Percentiles rank a stretch among this genome's conserved stretches.
Evolutionary conservation across 2,888 invertebrate genomes (phyloP).

Genomic region (Idaea straminata): DNA sequence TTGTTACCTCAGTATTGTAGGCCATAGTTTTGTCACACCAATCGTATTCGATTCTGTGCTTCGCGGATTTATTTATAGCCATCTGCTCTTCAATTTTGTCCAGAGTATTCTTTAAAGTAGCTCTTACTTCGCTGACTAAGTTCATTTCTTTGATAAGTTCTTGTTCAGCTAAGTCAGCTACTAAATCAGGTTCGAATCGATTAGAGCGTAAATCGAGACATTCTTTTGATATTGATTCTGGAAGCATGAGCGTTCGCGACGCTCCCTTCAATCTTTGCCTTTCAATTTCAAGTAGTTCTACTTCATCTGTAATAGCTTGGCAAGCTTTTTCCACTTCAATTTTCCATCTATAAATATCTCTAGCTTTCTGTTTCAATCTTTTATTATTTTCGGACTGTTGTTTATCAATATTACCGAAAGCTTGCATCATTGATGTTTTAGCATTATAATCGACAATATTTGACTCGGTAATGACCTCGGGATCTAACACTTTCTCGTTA

Average conservation of each 20-base stretch:
- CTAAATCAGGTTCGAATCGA: slow-evolving; percentile 86
- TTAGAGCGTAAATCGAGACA: slow-evolving; percentile 86
- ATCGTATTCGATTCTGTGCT: slow-evolving; percentile 91
- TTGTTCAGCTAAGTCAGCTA: slow-evolving; percentile 87
- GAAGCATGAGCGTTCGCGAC: slow-evolving; percentile 82
- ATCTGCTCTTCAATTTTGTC: slow-evolving; percentile 85
- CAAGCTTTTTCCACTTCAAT: slow-evolving; percentile 86
- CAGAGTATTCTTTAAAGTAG: slow-evolving; percentile 81
- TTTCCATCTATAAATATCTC: slow-evolving; percentile 87
- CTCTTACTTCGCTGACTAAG: slow-evolving; percentile 84
- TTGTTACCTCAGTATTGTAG: slow-evolving; percentile 86
- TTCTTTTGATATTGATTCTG: slow-evolving; percentile 88
- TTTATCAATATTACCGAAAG: slow-evolving; percentile 83
- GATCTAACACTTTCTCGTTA: slow-evolving; percentile 77
- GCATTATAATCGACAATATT: slow-evolving; percentile 82
- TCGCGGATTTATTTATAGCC: slow-evolving; percentile 87
- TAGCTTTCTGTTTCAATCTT: slow-evolving; percentile 82
- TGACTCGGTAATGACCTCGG: slow-evolving; percentile 73
- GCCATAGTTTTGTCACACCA: slow-evolving; percentile 95
- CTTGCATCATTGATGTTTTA: slow-evolving; percentile 82
- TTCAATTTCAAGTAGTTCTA: slow-evolving; percentile 84
- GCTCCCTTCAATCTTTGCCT: slow-evolving; percentile 85
- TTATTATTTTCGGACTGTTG: slow-evolving; percentile 85
- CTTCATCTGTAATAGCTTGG: slow-evolving; percentile 84
- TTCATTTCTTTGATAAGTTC: slow-evolving; percentile 88